Conservation (phyloP, 2,113 vertebrate genomes). For the Typhlomys cinereus region DNA sequence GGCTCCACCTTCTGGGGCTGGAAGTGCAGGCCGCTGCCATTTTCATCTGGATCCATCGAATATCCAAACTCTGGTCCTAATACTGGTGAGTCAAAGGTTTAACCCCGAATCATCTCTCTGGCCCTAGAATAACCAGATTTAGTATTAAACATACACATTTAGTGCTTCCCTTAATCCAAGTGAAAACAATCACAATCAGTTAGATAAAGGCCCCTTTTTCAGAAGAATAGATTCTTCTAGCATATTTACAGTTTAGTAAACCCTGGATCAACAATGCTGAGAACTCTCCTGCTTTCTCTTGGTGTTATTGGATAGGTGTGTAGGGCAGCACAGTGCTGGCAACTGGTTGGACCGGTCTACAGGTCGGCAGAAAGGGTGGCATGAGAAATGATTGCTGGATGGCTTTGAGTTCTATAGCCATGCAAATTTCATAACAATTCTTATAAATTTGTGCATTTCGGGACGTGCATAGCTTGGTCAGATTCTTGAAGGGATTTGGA, state of each 20-base stretch:
- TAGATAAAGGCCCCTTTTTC: not conserved
- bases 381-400: not conserved
- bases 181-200: not conserved
- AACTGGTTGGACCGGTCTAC: not conserved
- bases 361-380: not conserved
- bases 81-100: too few species aligned
- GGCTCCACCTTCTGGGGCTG: too few species aligned
- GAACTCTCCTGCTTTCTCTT: not conserved
- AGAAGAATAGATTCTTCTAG: not conserved
- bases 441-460: not conserved
- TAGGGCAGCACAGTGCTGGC: not conserved
- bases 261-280: not conserved
- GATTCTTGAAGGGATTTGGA: not conserved
- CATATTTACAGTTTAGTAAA: not conserved
- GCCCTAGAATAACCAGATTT: too few species aligned
- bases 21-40: too few species aligned
- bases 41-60: too few species aligned
- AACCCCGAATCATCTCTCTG: too few species aligned
- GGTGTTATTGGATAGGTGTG: not conserved
- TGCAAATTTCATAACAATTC: not conserved
- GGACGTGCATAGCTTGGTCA: not conserved
- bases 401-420: not conserved
- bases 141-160: not conserved
- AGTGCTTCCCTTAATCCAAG: not conserved
- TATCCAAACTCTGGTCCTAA: too few species aligned